These are phyloP conservation scores for Agrotis puta DNA, from an alignment of 2,888 invertebrate genomes.

Conservation along the genomic window DNA sequence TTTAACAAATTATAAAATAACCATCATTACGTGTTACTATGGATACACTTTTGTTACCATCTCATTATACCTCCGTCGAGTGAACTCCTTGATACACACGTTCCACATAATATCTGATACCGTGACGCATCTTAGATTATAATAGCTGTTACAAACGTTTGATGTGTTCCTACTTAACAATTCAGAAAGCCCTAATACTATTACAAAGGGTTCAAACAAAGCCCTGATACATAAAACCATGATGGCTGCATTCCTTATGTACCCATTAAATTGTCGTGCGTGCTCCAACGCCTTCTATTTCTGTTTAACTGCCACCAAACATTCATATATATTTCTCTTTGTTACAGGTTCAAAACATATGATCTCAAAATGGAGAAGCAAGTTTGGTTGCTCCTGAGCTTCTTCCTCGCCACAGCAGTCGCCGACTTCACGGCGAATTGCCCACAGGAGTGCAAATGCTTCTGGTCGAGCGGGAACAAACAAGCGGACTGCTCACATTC, in stretches of 20 bases:
- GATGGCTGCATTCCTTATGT: slow-evolving; percentile 75
- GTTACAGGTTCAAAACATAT: slow-evolving; percentile 79
- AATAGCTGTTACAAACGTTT: slow-evolving; percentile 35
- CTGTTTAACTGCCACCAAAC: slow-evolving; percentile 66
- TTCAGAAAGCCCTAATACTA: slow-evolving; percentile 61
- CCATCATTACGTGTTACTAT: neutral
- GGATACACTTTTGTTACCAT: slow-evolving; percentile 2
- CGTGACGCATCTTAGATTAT: slow-evolving; percentile 13
- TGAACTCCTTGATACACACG: neutral
- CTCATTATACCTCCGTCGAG: slow-evolving; percentile 1
- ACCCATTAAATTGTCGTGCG: slow-evolving; percentile 76
- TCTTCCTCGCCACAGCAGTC: slow-evolving; percentile 76
- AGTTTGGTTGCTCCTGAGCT: slow-evolving; percentile 75
- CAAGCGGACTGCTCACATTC: slow-evolving; percentile 95
- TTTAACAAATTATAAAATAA: no score
- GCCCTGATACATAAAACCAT: slow-evolving; percentile 76
- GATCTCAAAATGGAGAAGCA: slow-evolving; percentile 79
- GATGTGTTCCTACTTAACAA: slow-evolving; percentile 44
- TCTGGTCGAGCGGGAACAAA: slow-evolving; percentile 96
- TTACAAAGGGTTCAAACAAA: slow-evolving; percentile 65
- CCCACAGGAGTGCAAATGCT: slow-evolving; percentile 94
- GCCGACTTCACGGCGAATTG: slow-evolving; percentile 92
- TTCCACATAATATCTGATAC: slow-evolving; percentile 11
- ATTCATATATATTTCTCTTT: slow-evolving; percentile 69
- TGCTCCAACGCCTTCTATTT: slow-evolving; percentile 77